A percentile compares a stretch with the other conserved stretches of the same genome.
Evolutionary conservation across 2,888 invertebrate genomes (phyloP).

Genomic region (Epistrophe grossulariae): DNA sequence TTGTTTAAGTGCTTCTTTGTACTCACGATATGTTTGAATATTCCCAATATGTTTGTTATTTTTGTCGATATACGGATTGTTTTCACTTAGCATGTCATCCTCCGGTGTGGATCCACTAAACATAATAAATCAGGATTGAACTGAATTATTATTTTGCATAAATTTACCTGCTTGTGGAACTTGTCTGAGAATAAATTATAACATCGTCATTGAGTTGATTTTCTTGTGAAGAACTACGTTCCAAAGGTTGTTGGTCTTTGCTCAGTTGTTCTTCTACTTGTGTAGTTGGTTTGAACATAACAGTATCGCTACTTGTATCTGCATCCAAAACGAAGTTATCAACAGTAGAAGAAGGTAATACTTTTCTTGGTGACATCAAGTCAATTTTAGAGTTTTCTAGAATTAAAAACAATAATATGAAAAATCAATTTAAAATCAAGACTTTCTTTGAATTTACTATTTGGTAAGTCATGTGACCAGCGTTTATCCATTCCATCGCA

Average conservation of each 20-base stretch:
- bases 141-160: not conserved
- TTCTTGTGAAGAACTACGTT: slow-evolving; percentile 42
- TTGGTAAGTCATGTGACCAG: slow-evolving; percentile 91
- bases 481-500: slow-evolving; percentile 92
- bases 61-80: slow-evolving; percentile 80
- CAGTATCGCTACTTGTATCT: slow-evolving; percentile 78
- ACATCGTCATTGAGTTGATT: slow-evolving; percentile 46
- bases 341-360: slow-evolving; percentile 77
- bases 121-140: slow-evolving; percentile 3
- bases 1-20: slow-evolving; percentile 94
- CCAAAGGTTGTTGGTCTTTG: slow-evolving; percentile 38
- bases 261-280: slow-evolving; percentile 51
- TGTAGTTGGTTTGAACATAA: slow-evolving; percentile 70
- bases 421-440: not conserved
- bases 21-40: slow-evolving; percentile 87
- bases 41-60: slow-evolving; percentile 81
- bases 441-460: slow-evolving; percentile 81
- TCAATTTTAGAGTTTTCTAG: slow-evolving; percentile 57
- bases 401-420: slow-evolving; percentile 8
- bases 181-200: slow-evolving; percentile 79
- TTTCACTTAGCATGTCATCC: slow-evolving; percentile 81
- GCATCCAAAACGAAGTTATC: slow-evolving; percentile 81
- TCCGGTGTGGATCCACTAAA: slow-evolving; percentile 81
- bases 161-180: slow-evolving; percentile 80
- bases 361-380: slow-evolving; percentile 77